Percentiles rank a stretch among this genome's conserved stretches.
Evolutionary conservation across 1,140 invertebrate genomes (phyloP).

Genomic region (Carposina sasakii): DNA sequence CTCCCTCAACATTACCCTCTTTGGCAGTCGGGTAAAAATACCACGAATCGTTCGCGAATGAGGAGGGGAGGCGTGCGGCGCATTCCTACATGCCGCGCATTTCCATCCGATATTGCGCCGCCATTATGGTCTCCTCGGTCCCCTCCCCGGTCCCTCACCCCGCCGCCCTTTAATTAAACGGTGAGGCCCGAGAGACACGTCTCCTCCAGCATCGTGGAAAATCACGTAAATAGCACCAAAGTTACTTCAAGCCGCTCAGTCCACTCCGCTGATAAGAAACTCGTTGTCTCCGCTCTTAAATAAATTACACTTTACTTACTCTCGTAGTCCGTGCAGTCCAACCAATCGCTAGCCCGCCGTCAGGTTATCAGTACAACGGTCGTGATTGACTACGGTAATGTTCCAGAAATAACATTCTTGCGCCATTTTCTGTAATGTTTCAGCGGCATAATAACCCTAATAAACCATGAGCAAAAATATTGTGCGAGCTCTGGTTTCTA

Average conservation of each 20-base stretch:
- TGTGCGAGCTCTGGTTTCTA: slow-evolving; percentile 36
- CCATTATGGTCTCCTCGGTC: slow-evolving; percentile 63
- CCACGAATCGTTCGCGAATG: slow-evolving; percentile 66
- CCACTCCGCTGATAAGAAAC: slow-evolving; percentile 27
- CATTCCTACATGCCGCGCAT: slow-evolving; percentile 71
- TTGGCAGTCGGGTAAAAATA: too few species aligned
- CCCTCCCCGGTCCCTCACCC: slow-evolving; percentile 40
- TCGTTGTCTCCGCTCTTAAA: too few species aligned
- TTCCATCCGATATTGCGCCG: slow-evolving; percentile 72
- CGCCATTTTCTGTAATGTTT: too few species aligned
- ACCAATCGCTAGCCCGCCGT: too few species aligned
- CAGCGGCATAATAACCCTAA: too few species aligned
- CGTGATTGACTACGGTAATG: too few species aligned
- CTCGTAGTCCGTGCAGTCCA: too few species aligned
- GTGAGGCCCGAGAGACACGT: slow-evolving; percentile 65
- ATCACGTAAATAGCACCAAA: slow-evolving; percentile 64
- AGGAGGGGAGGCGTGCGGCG: slow-evolving; percentile 60
- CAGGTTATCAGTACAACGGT: too few species aligned
- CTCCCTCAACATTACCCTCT: too few species aligned
- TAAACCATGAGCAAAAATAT: too few species aligned
- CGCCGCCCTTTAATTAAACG: slow-evolving; percentile 70
- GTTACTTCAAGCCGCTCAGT: slow-evolving; percentile 34
- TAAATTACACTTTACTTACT: too few species aligned
- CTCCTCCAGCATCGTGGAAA: slow-evolving; percentile 57
- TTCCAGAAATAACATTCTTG: too few species aligned